phyloP scores from a whole-genome alignment of 2,797 vertebrate genomes.

The Avahi laniger region DNA sequence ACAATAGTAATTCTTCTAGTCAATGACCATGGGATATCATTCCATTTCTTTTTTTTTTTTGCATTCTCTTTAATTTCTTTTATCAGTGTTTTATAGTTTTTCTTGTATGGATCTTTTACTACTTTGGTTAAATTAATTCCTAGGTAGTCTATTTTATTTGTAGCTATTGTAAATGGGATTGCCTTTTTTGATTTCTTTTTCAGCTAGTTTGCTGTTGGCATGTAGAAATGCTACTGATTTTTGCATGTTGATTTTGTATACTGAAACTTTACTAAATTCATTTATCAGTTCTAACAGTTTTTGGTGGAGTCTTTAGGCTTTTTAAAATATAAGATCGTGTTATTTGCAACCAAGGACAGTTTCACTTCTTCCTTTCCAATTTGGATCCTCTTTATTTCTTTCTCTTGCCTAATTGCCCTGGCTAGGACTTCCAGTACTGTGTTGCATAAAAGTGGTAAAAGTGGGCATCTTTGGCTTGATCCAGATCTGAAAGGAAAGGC shows the following conservation, averaged over 20 bases:
- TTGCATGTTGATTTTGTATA: neutral
- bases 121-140: neutral
- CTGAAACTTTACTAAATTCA: neutral
- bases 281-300: neutral
- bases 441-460: neutral
- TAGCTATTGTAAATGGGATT: neutral
- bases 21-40: neutral
- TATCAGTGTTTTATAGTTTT: neutral
- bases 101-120: neutral
- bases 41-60: neutral
- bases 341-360: neutral
- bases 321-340: neutral
- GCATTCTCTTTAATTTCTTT: neutral
- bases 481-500: neutral
- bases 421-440: neutral
- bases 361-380: neutral
- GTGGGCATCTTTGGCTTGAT: neutral
- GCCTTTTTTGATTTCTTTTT: neutral
- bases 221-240: neutral
- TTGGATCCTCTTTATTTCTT: neutral
- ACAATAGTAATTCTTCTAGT: neutral
- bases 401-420: neutral
- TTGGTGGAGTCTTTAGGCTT: neutral
- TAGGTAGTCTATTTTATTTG: neutral
- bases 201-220: neutral